Conservation (phyloP, 2,888 invertebrate genomes). For the Agrochola lota region DNA sequence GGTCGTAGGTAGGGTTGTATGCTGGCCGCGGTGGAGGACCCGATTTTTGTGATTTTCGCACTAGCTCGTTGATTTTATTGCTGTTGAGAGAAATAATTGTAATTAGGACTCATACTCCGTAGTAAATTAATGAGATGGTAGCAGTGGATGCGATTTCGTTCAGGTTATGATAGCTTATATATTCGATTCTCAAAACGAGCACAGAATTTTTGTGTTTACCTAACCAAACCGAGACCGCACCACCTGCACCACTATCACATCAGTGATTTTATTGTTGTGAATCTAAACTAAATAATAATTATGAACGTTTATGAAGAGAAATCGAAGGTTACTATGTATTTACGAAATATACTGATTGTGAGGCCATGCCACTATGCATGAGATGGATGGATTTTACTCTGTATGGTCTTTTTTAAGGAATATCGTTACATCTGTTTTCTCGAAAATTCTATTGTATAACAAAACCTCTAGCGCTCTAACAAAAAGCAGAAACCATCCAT, state of each 20-base stretch:
- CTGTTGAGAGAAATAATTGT: constrained; percentile 69
- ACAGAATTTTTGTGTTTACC: background rate
- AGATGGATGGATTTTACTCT: background rate
- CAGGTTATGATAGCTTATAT: background rate
- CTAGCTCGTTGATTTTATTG: constrained; percentile 88
- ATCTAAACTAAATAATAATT: constrained; percentile 12
- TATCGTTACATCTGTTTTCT: background rate
- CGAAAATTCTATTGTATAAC: background rate
- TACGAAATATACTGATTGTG: constrained; percentile 1
- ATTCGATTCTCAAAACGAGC: constrained; percentile 1
- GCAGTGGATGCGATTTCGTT: background rate
- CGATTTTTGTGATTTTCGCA: constrained; percentile 83
- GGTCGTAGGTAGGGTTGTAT: constrained; percentile 83
- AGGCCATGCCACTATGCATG: background rate
- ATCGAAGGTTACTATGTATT: background rate
- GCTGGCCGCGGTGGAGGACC: constrained; percentile 79
- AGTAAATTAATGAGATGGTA: background rate
- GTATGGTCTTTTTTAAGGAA: background rate
- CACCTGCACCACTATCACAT: background rate
- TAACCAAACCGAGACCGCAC: background rate
- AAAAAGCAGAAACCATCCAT: constrained; percentile 64
- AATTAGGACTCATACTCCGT: constrained; percentile 13
- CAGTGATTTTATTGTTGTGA: constrained; percentile 6
- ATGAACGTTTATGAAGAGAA: background rate
- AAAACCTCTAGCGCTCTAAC: constrained; percentile 13